Evolutionary conservation across 2,888 invertebrate genomes (phyloP).

Genomic region (Oligia strigilis): DNA sequence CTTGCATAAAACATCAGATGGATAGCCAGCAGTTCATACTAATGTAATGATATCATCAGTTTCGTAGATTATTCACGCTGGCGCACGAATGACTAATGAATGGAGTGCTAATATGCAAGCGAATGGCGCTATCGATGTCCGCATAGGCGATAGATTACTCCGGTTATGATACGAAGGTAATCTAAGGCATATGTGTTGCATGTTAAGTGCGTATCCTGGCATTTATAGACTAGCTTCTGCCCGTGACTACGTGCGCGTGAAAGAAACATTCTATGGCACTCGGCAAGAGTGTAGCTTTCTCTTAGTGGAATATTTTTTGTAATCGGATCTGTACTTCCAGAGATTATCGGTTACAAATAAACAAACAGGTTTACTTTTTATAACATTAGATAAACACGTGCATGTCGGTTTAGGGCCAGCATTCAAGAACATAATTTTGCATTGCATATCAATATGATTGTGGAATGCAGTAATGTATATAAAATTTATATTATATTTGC

Average conservation of each 20-base stretch:
- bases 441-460: background rate
- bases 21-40: conserved; percentile 52
- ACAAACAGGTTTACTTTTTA: background rate
- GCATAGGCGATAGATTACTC: conserved; percentile 12
- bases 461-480: background rate
- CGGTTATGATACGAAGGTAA: conserved; percentile 19
- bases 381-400: background rate
- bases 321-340: background rate
- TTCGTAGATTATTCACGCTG: conserved; percentile 60
- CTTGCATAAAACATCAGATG: conserved; percentile 65
- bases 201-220: background rate
- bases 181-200: background rate
- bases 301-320: background rate
- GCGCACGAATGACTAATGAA: conserved; percentile 21
- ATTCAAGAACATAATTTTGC: background rate
- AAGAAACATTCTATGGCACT: background rate
- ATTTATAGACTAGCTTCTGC: background rate
- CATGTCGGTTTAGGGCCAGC: no score
- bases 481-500: no score
- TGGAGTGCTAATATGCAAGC: conserved; percentile 25
- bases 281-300: background rate
- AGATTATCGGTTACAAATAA: background rate
- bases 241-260: background rate
- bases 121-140: conserved; percentile 14
- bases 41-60: conserved; percentile 62